Evolutionary conservation across 2,888 invertebrate genomes (phyloP).

Genomic region (Dione vanillae): DNA sequence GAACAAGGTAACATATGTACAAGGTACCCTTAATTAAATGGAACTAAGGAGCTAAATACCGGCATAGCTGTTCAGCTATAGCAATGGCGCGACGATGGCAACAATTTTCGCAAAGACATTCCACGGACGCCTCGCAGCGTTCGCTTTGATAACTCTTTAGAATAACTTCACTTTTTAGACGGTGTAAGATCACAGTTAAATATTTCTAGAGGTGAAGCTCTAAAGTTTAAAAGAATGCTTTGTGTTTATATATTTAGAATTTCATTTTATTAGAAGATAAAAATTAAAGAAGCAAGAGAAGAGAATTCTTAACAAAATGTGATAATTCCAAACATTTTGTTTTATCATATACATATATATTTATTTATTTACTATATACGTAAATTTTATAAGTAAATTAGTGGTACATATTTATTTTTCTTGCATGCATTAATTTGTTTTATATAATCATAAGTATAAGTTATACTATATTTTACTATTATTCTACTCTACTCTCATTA

Average conservation of each 20-base stretch:
- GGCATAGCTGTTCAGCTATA: conserved; percentile 61
- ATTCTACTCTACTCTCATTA: no score
- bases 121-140: conserved; percentile 55
- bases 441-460: no score
- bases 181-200: conserved; percentile 41
- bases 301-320: no score
- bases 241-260: not conserved
- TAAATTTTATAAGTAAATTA: no score
- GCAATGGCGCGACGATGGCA: conserved; percentile 62
- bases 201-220: conserved; percentile 33
- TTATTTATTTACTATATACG: no score
- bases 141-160: conserved; percentile 79
- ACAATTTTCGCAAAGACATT: conserved; percentile 79
- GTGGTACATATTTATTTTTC: no score
- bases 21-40: conserved; percentile 47
- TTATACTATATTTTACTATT: no score
- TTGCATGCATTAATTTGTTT: no score
- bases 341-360: no score
- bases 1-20: conserved; percentile 24
- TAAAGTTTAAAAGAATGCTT: conserved; percentile 8
- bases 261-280: no score
- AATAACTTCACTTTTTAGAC: conserved; percentile 54
- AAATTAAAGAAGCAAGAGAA: no score
- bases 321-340: no score
- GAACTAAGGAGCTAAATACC: conserved; percentile 57